These are phyloP conservation scores for Halcyon senegalensis DNA, from an alignment of 2,113 vertebrate species.

Conservation along the genomic window DNA sequence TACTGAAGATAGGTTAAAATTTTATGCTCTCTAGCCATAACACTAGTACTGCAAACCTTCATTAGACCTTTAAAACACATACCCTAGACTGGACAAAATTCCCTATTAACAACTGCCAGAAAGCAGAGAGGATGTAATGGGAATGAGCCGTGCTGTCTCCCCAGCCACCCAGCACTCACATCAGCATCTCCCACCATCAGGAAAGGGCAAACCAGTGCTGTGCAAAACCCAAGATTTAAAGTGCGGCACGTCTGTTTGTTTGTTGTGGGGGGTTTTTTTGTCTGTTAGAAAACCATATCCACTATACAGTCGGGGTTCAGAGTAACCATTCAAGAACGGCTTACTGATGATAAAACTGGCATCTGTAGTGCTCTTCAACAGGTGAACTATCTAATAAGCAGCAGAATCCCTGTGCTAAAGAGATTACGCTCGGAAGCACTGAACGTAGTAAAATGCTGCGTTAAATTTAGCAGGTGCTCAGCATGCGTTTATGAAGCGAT, in stretches of 20 bases:
- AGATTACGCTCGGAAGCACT: background rate
- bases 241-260: accelerated
- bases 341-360: background rate
- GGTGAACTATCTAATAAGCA: background rate
- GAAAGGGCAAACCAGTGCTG: background rate
- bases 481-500: background rate
- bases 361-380: background rate
- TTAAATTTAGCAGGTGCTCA: background rate
- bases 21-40: background rate
- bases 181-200: accelerated
- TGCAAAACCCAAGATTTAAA: background rate
- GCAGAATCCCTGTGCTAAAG: background rate
- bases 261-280: no score
- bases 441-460: background rate
- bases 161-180: background rate
- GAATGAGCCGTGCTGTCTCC: background rate
- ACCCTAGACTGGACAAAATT: background rate
- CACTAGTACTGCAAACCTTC: background rate
- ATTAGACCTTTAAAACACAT: background rate
- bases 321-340: background rate
- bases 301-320: background rate
- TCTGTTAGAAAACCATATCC: background rate
- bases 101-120: no score
- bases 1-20: background rate
- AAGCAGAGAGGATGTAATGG: no score